Evolutionary conservation across 2,797 vertebrate genomes (phyloP).

Genomic region (Netta rufina): DNA sequence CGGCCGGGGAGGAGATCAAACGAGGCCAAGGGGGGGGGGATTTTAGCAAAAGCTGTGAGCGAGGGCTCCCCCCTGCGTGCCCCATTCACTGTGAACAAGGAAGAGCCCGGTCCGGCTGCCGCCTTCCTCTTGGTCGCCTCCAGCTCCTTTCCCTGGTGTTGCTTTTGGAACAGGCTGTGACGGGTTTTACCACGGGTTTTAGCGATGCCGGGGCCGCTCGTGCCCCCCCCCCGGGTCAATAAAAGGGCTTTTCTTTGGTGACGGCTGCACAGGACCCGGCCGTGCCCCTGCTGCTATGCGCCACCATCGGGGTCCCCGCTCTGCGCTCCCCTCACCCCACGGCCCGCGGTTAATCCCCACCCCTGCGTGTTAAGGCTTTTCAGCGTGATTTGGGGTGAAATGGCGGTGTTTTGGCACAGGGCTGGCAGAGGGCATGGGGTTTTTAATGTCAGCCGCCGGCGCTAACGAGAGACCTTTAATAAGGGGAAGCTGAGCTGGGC

Average conservation of each 20-base stretch:
- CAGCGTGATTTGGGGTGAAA: not conserved
- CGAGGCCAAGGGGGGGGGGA: not conserved
- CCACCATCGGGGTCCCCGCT: not conserved
- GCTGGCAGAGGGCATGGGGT: fast-evolving
- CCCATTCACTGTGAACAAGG: constrained; percentile 59
- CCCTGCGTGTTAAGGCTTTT: not conserved
- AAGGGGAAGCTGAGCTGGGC: fast-evolving
- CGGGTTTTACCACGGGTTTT: too few species aligned
- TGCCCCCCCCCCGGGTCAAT: not conserved
- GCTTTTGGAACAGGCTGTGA: not conserved
- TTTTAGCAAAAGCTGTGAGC: not conserved
- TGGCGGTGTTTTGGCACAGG: fast-evolving
- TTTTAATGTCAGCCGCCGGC: fast-evolving
- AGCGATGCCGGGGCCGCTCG: fast-evolving
- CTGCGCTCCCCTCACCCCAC: not conserved
- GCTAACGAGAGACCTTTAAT: not conserved
- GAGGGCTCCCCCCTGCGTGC: not conserved
- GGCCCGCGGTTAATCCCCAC: not conserved
- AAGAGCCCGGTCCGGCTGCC: not conserved
- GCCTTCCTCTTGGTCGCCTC: not conserved
- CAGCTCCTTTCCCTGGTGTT: not conserved
- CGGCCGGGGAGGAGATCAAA: not conserved
- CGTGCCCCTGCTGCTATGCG: not conserved
- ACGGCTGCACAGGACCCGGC: not conserved
- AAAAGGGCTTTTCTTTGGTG: constrained; percentile 64